Conservation (phyloP, 2,113 vertebrate species). For the Argyrosomus japonicus region DNA sequence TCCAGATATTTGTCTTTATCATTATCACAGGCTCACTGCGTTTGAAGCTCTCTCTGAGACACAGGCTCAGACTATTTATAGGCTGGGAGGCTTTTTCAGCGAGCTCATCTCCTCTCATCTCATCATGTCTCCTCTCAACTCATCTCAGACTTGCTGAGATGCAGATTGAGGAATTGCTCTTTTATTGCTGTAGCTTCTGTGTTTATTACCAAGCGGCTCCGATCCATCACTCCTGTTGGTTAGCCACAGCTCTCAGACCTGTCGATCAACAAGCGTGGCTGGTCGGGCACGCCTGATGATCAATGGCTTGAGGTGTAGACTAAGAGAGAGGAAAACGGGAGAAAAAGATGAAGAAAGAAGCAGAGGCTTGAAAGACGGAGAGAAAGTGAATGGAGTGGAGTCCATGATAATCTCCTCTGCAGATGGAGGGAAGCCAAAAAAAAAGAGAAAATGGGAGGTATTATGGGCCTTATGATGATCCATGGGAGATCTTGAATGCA, state of each 20-base stretch:
- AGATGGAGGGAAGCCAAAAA: slow-evolving; percentile 41
- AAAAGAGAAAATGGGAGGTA: slow-evolving; percentile 25
- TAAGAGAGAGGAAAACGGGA: neutral
- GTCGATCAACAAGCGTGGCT: slow-evolving; percentile 41
- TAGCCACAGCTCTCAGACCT: slow-evolving; percentile 68
- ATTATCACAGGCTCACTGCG: slow-evolving; percentile 43
- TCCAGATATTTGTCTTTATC: slow-evolving; percentile 78
- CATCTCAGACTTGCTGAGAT: slow-evolving; percentile 41
- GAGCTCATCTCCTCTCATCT: slow-evolving; percentile 58
- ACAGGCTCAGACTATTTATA: slow-evolving; percentile 71
- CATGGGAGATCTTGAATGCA: slow-evolving; percentile 62
- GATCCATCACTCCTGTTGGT: slow-evolving; percentile 70
- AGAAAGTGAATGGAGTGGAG: slow-evolving; percentile 7
- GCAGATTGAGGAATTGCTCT: slow-evolving; percentile 67
- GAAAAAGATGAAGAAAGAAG: slow-evolving; percentile 14
- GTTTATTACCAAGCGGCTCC: slow-evolving; percentile 55
- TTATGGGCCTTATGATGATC: slow-evolving; percentile 50
- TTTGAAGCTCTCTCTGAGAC: slow-evolving; percentile 71
- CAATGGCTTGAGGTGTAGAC: slow-evolving; percentile 14
- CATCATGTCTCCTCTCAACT: slow-evolving; percentile 35
- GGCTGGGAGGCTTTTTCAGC: slow-evolving; percentile 56
- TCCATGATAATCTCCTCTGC: slow-evolving; percentile 32
- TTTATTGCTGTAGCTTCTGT: slow-evolving; percentile 65
- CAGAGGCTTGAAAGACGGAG: slow-evolving; percentile 19
- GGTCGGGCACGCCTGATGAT: slow-evolving; percentile 35